phyloP scores from a whole-genome alignment of 2,797 vertebrate species.

The Gallirallus australis region DNA sequence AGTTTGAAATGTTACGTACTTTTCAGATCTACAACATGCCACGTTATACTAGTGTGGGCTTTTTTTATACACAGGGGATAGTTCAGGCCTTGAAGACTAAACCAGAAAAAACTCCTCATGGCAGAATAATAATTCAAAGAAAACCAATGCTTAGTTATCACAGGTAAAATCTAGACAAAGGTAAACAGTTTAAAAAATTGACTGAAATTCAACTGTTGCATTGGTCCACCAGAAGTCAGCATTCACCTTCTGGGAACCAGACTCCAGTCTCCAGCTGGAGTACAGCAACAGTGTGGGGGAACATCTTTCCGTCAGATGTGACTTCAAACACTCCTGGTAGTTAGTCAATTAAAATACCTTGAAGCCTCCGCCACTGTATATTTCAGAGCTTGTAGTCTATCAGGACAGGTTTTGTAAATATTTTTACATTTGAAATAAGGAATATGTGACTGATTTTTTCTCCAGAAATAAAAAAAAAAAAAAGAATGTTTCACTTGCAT shows the following conservation, averaged over 20 bases:
- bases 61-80: neutral
- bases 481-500: neutral
- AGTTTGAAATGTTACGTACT: neutral
- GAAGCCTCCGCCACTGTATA: neutral
- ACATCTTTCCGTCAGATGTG: neutral
- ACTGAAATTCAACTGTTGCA: neutral
- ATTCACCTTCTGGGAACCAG: neutral
- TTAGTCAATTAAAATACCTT: neutral
- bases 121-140: neutral
- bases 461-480: neutral
- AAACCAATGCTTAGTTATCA: neutral
- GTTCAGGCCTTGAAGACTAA: neutral
- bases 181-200: neutral
- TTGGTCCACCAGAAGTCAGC: neutral
- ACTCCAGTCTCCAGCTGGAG: neutral
- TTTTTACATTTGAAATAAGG: neutral
- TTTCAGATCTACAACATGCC: neutral
- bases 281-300: neutral
- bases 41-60: accelerated
- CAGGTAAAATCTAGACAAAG: neutral
- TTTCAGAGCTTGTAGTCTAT: neutral
- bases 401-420: neutral
- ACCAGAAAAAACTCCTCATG: neutral
- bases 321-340: neutral
- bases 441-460: neutral